Evolutionary conservation across 2,113 vertebrate genomes (phyloP).

Genomic region (Cervus canadensis): DNA sequence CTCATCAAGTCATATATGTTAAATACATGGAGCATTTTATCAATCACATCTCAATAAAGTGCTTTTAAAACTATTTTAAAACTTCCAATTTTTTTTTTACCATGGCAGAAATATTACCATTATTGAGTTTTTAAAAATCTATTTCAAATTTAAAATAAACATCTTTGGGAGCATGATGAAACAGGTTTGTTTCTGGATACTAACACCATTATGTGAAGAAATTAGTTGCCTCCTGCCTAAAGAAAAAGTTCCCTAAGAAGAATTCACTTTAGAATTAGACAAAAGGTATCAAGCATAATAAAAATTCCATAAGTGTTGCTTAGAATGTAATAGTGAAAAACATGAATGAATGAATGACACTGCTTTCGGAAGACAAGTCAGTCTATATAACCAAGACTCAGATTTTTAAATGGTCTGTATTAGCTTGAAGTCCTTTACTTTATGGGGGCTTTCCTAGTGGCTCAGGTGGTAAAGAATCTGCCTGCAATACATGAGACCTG

Average conservation of each 20-base stretch:
- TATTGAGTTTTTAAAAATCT: neutral
- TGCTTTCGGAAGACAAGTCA: neutral
- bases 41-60: neutral
- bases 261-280: neutral
- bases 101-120: neutral
- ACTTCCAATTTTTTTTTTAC: neutral
- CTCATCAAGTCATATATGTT: neutral
- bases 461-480: neutral
- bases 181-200: neutral
- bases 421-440: neutral
- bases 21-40: neutral
- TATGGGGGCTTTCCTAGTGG: neutral
- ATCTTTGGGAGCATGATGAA: neutral
- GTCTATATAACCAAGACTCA: neutral
- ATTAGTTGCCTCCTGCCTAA: neutral
- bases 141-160: neutral
- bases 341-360: neutral
- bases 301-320: neutral
- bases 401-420: neutral
- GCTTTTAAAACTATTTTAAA: neutral
- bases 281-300: neutral
- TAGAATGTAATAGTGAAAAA: neutral
- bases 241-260: neutral
- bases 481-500: neutral
- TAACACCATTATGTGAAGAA: neutral